These are phyloP conservation scores for Tribolium madens DNA, from an alignment of 1,140 invertebrate genomes.

Conservation along the genomic window DNA sequence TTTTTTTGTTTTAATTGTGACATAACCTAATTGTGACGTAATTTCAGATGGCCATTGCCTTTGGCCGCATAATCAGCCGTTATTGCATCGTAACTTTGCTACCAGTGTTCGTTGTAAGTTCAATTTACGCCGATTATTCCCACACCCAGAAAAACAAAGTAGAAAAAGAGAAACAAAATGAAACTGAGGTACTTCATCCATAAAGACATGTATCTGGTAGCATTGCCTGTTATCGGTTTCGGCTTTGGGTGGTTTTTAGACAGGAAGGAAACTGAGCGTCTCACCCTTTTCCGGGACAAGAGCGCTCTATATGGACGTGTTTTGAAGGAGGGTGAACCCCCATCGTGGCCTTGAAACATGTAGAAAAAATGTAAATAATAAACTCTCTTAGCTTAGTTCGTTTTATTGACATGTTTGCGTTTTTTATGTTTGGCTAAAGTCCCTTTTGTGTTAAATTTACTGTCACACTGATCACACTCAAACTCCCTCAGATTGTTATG, in stretches of 20 bases:
- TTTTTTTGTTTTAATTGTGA: background rate
- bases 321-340: slow-evolving; percentile 74
- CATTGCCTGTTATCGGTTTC: slow-evolving; percentile 70
- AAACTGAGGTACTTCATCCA: slow-evolving; percentile 67
- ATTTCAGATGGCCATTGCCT: slow-evolving; percentile 60
- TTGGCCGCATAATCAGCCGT: slow-evolving; percentile 66
- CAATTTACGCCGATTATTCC: slow-evolving; percentile 77
- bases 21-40: slow-evolving; percentile 43
- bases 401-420: slow-evolving; percentile 57
- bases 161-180: slow-evolving; percentile 59
- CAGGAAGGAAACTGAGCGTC: slow-evolving; percentile 74
- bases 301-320: slow-evolving; percentile 78
- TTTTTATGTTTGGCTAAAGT: slow-evolving; percentile 61
- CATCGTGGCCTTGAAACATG: slow-evolving; percentile 75
- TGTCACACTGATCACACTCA: slow-evolving; percentile 58
- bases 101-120: slow-evolving; percentile 69
- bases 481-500: slow-evolving; percentile 61
- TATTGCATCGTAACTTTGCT: slow-evolving; percentile 75
- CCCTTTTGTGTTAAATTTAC: slow-evolving; percentile 61
- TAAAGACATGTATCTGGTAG: slow-evolving; percentile 61
- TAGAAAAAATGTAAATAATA: slow-evolving; percentile 55
- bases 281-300: slow-evolving; percentile 81
- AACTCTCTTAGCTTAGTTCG: background rate
- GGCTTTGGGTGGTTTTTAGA: slow-evolving; percentile 75
- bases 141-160: slow-evolving; percentile 79